phyloP scores from a whole-genome alignment of 2,113 vertebrate genomes.

The Cochlearius cochlearius region DNA sequence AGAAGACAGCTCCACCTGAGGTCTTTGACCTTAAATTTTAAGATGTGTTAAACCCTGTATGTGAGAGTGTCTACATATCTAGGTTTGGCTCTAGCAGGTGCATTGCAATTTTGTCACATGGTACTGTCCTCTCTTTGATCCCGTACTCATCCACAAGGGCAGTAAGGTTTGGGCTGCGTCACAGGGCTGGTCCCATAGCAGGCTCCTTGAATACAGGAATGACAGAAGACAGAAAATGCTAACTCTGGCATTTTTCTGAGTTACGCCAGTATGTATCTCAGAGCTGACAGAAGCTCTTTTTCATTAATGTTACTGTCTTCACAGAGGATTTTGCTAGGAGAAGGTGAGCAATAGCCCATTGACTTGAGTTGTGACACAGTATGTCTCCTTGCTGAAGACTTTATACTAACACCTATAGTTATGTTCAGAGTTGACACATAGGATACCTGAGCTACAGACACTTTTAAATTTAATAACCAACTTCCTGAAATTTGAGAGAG shows the following conservation, averaged over 20 bases:
- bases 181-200: not conserved
- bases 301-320: not conserved
- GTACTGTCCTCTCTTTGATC: not conserved
- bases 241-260: not conserved
- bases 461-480: not conserved
- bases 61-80: not conserved
- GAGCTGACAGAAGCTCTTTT: not conserved
- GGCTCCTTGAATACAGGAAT: not conserved
- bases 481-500: not conserved
- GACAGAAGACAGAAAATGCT: not conserved
- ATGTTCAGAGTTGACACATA: not conserved
- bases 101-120: not conserved
- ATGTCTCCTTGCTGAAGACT: not conserved
- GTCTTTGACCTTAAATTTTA: not conserved
- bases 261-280: not conserved
- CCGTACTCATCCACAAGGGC: no score
- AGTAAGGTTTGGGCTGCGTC: not conserved
- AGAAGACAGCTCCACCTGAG: not conserved
- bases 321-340: not conserved
- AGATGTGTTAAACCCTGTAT: not conserved
- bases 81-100: not conserved
- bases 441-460: not conserved
- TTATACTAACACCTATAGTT: not conserved
- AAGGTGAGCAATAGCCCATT: not conserved
- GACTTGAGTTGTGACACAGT: not conserved